Percentiles rank a stretch among this genome's conserved stretches.
Evolutionary conservation across 2,888 invertebrate species (phyloP).

Genomic region (Corythucha ciliata): DNA sequence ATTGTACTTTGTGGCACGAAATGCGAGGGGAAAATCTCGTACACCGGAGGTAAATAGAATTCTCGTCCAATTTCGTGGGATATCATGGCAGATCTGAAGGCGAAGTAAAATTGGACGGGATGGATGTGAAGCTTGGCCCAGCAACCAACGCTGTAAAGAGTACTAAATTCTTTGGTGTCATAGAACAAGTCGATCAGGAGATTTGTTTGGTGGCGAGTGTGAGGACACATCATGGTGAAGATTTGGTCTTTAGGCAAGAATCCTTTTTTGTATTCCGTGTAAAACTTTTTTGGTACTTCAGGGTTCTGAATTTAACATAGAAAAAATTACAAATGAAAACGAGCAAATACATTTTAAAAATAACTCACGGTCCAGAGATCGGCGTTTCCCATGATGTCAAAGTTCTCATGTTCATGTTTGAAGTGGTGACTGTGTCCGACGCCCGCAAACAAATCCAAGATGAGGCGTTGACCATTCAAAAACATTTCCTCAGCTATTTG

Average conservation of each 20-base stretch:
- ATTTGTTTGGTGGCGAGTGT: conserved; percentile 53
- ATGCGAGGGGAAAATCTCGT: conserved; percentile 46
- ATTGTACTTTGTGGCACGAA: conserved; percentile 37
- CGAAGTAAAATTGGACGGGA: conserved; percentile 51
- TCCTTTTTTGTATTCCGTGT: conserved; percentile 48
- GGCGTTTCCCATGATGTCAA: conserved; percentile 22
- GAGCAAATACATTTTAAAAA: too few species aligned
- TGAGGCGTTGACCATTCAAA: conserved; percentile 24
- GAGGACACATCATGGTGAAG: conserved; percentile 53
- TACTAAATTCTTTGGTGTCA: conserved; percentile 60
- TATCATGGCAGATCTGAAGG: too few species aligned
- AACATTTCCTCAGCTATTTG: conserved; percentile 25
- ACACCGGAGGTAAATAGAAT: conserved; percentile 48
- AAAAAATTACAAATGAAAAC: background rate
- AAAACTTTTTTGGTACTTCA: conserved; percentile 50
- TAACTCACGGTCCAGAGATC: conserved; percentile 24
- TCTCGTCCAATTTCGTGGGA: too few species aligned
- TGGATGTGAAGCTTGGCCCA: conserved; percentile 49
- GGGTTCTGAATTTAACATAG: conserved; percentile 42
- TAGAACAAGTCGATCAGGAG: conserved; percentile 57
- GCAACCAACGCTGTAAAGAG: conserved; percentile 50
- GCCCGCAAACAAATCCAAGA: conserved; percentile 26
- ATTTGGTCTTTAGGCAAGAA: conserved; percentile 49
- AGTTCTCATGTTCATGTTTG: conserved; percentile 23
- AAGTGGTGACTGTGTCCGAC: conserved; percentile 21